A percentile compares a stretch with the other conserved stretches of the same genome.
phyloP scores from a whole-genome alignment of 2,797 vertebrate species.

The Apogon hyalosoma region DNA sequence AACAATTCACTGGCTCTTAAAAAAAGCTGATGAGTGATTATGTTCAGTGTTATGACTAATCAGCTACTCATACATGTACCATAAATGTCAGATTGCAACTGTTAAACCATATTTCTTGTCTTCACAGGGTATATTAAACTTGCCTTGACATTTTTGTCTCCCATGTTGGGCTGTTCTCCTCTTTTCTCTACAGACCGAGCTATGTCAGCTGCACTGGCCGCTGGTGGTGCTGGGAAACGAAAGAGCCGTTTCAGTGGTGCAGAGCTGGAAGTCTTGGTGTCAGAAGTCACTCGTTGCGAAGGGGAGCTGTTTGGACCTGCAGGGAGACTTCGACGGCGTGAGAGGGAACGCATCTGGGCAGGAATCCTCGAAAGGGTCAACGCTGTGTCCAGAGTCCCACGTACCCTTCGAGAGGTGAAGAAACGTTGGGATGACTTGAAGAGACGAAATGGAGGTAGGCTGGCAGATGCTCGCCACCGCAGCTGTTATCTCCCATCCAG shows the following conservation, averaged over 20 bases:
- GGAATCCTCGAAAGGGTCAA: constrained; percentile 87
- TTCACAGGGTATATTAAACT: constrained; percentile 21
- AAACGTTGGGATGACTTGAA: constrained; percentile 89
- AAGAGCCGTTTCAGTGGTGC: constrained; percentile 89
- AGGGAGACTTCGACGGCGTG: constrained; percentile 84
- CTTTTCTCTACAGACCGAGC: constrained; percentile 78
- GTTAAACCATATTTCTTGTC: constrained; percentile 5
- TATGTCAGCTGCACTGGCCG: constrained; percentile 84
- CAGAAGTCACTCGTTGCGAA: constrained; percentile 86
- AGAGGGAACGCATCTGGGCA: constrained; percentile 88
- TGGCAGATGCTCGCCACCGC: constrained; percentile 86
- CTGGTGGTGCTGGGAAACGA: constrained; percentile 85
- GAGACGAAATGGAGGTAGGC: constrained; percentile 86
- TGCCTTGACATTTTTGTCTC: constrained; percentile 13
- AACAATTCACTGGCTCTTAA: too few species aligned
- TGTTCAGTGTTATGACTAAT: too few species aligned
- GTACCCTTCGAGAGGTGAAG: constrained; percentile 87
- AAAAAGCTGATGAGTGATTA: too few species aligned
- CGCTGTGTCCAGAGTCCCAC: constrained; percentile 86
- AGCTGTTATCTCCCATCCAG: constrained; percentile 83
- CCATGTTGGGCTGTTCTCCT: constrained; percentile 9
- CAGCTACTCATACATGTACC: too few species aligned
- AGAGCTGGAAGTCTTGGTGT: constrained; percentile 87
- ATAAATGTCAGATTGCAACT: background rate
- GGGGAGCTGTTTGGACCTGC: constrained; percentile 87